phyloP scores from a whole-genome alignment of 1,140 invertebrate genomes.

The fruit fly (Drosophila melanogaster) region Release_6_plus_ISO1_MT NT_033779.5:14132001-14132500 shows the following conservation, averaged over 20 bases:
- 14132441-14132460: not conserved
- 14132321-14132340: slow-evolving; percentile 29
- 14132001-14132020: slow-evolving; percentile 24
- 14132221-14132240: not conserved
- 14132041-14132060: slow-evolving; percentile 31
- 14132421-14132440: slow-evolving; percentile 30
- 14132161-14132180: not conserved
- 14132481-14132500: slow-evolving; percentile 68
- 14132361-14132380: slow-evolving; percentile 9
- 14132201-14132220: not conserved
- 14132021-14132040: slow-evolving; percentile 33
- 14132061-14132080: slow-evolving; percentile 23
- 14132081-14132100: slow-evolving; percentile 4
- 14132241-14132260: too few relatives aligned
- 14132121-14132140: slow-evolving; percentile 1
- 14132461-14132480: slow-evolving; percentile 15
- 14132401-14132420: slow-evolving; percentile 24
- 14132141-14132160: not conserved
- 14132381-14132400: slow-evolving; percentile 33
- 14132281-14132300: not conserved
- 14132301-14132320: slow-evolving; percentile 33
- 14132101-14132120: slow-evolving; percentile 1
- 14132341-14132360: slow-evolving; percentile 27
- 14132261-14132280: not conserved
- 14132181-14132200: not conserved